Evolutionary conservation across 2,113 vertebrate genomes (phyloP).

Genomic region (Rhea americana): DNA sequence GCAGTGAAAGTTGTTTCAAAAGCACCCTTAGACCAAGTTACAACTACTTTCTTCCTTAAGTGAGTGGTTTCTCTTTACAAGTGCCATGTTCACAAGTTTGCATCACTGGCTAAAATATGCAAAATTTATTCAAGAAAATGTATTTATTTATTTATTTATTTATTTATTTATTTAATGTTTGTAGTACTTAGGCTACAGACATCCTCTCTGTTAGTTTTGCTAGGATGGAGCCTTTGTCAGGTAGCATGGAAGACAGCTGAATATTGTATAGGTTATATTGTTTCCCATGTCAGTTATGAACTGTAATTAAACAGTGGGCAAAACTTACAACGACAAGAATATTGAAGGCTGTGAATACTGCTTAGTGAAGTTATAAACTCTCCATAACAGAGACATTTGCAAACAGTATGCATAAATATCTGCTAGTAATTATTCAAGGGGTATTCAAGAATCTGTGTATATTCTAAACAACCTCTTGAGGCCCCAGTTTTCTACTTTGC

Average conservation of each 20-base stretch:
- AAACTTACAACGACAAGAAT: constrained; percentile 27
- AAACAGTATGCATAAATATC: constrained; percentile 22
- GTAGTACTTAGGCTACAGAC: not conserved
- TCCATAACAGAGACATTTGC: not conserved
- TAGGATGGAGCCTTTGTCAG: not conserved
- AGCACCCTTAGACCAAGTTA: not conserved
- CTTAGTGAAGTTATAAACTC: not conserved
- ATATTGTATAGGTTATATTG: constrained; percentile 31
- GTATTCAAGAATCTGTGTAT: not conserved
- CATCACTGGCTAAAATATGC: not conserved
- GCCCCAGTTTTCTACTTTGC: not conserved
- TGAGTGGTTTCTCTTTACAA: not conserved
- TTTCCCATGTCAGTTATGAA: constrained; percentile 40
- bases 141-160: not conserved
- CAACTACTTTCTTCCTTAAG: not conserved
- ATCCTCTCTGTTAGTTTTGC: constrained; percentile 9
- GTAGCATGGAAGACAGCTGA: constrained; percentile 4
- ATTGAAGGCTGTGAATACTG: not conserved
- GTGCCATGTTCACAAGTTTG: not conserved
- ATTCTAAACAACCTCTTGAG: not conserved
- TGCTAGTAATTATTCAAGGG: not conserved
- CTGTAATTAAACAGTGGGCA: constrained; percentile 29
- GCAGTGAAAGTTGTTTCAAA: not conserved
- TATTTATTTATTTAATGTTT: not conserved
- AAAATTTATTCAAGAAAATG: not conserved